A percentile compares a stretch with the other conserved stretches of the same genome.
Evolutionary conservation across 2,113 vertebrate species (phyloP).

Genomic region (Seriola aureovittata): DNA sequence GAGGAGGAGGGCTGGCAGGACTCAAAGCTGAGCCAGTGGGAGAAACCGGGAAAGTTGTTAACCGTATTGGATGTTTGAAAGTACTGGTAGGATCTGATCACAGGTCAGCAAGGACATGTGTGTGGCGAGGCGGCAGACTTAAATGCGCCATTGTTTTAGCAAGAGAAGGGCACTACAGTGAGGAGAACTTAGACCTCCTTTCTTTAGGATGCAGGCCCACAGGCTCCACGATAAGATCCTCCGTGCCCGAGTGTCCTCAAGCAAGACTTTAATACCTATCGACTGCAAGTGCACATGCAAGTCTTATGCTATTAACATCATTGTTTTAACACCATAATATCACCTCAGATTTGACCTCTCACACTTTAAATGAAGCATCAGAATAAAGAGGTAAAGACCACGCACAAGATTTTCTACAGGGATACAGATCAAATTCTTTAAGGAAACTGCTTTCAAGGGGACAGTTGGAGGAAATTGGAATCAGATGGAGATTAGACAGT

Average conservation of each 20-base stretch:
- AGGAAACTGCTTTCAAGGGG: conserved; percentile 43
- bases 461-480: conserved; percentile 59
- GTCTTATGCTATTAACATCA: background rate
- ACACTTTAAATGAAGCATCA: conserved; percentile 22
- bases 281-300: background rate
- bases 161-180: background rate
- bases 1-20: conserved; percentile 38
- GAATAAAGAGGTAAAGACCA: conserved; percentile 2
- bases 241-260: background rate
- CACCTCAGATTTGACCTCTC: conserved; percentile 11
- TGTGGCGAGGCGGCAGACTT: conserved; percentile 4
- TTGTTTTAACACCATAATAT: background rate
- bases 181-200: background rate
- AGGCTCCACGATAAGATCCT: background rate
- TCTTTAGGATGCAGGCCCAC: background rate
- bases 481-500: conserved; percentile 63
- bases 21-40: conserved; percentile 8
- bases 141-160: background rate
- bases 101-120: conserved; percentile 35
- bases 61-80: conserved; percentile 31
- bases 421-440: conserved; percentile 21
- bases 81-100: conserved; percentile 35
- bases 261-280: background rate
- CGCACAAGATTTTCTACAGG: background rate
- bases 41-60: conserved; percentile 16